Conservation (phyloP, 2,888 invertebrate species). For the Cerastis rubricosa region DNA sequence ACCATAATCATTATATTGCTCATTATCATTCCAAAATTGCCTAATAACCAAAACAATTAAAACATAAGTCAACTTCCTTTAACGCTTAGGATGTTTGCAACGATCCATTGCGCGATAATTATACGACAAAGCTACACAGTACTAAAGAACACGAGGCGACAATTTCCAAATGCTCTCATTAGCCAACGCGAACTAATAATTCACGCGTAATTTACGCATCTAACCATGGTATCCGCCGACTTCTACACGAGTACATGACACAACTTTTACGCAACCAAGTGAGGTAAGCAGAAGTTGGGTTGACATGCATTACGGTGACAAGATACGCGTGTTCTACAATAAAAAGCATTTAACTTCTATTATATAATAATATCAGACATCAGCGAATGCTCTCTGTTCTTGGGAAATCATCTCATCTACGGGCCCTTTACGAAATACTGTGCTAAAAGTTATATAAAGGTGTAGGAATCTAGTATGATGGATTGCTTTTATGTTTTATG, state of each 20-base stretch:
- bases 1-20: background rate
- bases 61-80: background rate
- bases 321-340: slow-evolving; percentile 22
- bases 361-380: slow-evolving; percentile 35
- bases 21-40: background rate
- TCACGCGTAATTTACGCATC: slow-evolving; percentile 53
- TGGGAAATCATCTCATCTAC: slow-evolving; percentile 31
- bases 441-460: slow-evolving; percentile 42
- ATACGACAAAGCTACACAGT: slow-evolving; percentile 17
- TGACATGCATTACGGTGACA: slow-evolving; percentile 39
- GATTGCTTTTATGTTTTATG: slow-evolving; percentile 30
- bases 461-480: slow-evolving; percentile 23
- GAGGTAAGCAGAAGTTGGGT: slow-evolving; percentile 34
- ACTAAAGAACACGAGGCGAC: slow-evolving; percentile 10
- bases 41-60: background rate
- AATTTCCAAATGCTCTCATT: slow-evolving; percentile 52
- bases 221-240: slow-evolving; percentile 44
- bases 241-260: slow-evolving; percentile 43
- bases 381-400: slow-evolving; percentile 14
- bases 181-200: slow-evolving; percentile 54
- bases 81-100: background rate
- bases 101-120: slow-evolving; percentile 24
- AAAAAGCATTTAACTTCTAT: slow-evolving; percentile 38
- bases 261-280: slow-evolving; percentile 58
- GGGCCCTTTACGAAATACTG: slow-evolving; percentile 51